Evolutionary conservation across 2,888 invertebrate genomes (phyloP).

Genomic region (Lycia hirtaria): DNA sequence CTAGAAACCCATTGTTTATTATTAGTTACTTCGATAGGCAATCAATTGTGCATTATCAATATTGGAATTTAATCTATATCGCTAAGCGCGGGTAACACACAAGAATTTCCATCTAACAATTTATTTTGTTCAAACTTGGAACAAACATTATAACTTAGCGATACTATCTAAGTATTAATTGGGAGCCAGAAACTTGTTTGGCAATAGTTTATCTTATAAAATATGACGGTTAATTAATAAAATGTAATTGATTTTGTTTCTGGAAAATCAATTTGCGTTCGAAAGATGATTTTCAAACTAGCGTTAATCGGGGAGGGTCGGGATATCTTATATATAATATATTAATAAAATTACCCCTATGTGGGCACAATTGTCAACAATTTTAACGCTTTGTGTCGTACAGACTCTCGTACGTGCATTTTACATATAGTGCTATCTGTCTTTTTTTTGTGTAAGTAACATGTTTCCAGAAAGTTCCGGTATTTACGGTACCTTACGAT

Average conservation of each 20-base stretch:
- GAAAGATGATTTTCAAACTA: slow-evolving; percentile 3
- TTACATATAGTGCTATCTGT: too few relatives aligned
- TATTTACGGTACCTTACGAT: too few relatives aligned
- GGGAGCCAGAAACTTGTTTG: slow-evolving; percentile 42
- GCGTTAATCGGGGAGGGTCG: background rate
- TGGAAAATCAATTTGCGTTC: slow-evolving; percentile 5
- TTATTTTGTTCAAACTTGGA: slow-evolving; percentile 41
- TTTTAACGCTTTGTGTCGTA: too few relatives aligned
- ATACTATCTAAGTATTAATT: slow-evolving; percentile 46
- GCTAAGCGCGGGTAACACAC: slow-evolving; percentile 11
- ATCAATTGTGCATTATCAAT: slow-evolving; percentile 19
- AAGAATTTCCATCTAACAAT: slow-evolving; percentile 35
- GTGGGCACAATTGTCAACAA: too few relatives aligned
- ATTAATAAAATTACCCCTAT: too few relatives aligned
- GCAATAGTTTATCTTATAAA: slow-evolving; percentile 31
- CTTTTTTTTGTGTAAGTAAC: too few relatives aligned
- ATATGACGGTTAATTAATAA: slow-evolving; percentile 31
- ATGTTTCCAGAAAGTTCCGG: too few relatives aligned
- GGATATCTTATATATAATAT: background rate
- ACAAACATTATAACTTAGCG: slow-evolving; percentile 38
- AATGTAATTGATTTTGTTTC: slow-evolving; percentile 25
- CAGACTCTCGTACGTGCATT: too few relatives aligned
- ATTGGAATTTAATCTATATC: slow-evolving; percentile 24
- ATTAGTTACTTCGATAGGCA: background rate
- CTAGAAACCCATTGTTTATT: background rate